Evolutionary conservation across 1,140 invertebrate genomes (phyloP), one percentile per base, ranked within the genome.

Genomic region (Portunus trituberculatus): DNA sequence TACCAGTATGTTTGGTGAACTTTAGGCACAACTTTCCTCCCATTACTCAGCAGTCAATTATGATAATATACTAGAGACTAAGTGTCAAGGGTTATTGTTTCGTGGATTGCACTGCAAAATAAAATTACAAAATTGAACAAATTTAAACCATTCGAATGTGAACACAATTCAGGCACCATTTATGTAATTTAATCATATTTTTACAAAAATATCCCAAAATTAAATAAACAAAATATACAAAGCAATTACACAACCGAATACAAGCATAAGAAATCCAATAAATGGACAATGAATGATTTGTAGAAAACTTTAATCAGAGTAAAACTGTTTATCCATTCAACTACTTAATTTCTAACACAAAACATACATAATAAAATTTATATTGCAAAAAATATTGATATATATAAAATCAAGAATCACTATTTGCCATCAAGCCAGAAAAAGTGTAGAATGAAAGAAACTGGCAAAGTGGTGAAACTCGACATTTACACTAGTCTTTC

Each of bases 301-400:
- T 87, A 46, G 67, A 76, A 76, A 76, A 76, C 67, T 76, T 76
- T 76, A 76, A 76, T 76, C n/a, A n/a, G 67, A n/a, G n/a, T n/a
- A 76, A 91, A 76, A 16, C 52, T 91, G 31, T 91, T 91, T 4
- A 93, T 93, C 46, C 45, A 83, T 93, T 83, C 32, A 93, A 93
- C 32, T 84, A 84, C 76, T 92, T 82, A 89, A 46, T 90, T 52
- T 52, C 87, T 89, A n/a, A 89, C 46, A 82, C 45, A 94, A 90
- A 93, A 94, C 93, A 76, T 94, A 90, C 48, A 89, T 76, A 94
- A 94, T 83, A 94, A 76, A 94, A 90, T 87, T 88, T 32, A 76
- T 76, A 94, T 88, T 94, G 93, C 48, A 28, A 94, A 92, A 94
- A 94, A 89, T 89, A 89, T 90, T 94, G 48, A 76, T 76, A 82